A percentile compares a stretch with the other conserved stretches of the same genome.
Conservation (phyloP, 2,113 vertebrate species). For the Sclerurus mexicanus region DNA sequence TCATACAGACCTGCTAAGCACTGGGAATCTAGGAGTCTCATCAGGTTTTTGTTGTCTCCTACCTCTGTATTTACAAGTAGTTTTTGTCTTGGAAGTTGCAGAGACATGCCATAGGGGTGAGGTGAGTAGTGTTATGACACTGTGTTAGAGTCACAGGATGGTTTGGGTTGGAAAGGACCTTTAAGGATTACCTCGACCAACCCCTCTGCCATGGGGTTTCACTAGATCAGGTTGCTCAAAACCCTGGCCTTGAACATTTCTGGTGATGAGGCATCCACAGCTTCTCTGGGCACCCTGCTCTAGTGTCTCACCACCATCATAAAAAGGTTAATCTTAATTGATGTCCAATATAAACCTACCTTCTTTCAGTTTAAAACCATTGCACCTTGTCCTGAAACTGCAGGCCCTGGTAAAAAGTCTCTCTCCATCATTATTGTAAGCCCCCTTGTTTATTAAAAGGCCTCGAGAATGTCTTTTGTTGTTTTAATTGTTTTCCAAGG, state of each 20-base stretch:
- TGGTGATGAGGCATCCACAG: neutral
- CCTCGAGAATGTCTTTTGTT: neutral
- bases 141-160: neutral
- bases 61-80: neutral
- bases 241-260: neutral
- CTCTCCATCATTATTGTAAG: neutral
- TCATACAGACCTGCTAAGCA: accelerated
- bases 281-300: neutral
- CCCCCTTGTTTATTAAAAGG: neutral
- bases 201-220: neutral
- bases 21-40: neutral
- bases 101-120: accelerated
- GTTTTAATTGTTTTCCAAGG: neutral
- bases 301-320: neutral
- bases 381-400: neutral
- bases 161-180: neutral
- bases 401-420: neutral
- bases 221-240: neutral
- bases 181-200: neutral
- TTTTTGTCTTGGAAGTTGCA: neutral
- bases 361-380: neutral
- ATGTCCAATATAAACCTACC: neutral
- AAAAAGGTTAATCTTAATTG: neutral
- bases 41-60: neutral
- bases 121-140: neutral